Evolutionary conservation across 2,797 vertebrate species (phyloP), one percentile per base, ranked within the genome.

Genomic region (Peromyscus aztecus): DNA sequence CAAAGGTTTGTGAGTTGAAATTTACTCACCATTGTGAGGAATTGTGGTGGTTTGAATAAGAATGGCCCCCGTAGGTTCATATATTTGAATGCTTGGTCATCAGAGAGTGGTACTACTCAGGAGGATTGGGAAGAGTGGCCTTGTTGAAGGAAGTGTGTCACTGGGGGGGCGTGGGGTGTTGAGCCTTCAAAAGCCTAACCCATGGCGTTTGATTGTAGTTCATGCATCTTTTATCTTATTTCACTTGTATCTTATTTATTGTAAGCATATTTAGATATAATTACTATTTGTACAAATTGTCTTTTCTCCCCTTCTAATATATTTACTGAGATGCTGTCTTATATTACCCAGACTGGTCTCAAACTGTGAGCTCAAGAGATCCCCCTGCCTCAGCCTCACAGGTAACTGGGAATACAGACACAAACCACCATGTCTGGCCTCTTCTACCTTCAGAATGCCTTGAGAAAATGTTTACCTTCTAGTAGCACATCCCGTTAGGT

Each of bases 381-480:
- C 4, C n/a, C 69, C 52, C 77, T 82, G n/a, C 37, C 63, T 91
- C n/a, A 55, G 16, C 19, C 63, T 82, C 49, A 14, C 7, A 3
- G 37, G 37, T 34, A 81, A 69, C 27, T 71, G 49, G 55, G 14
- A 37, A n/a, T 8, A 16, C 31, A 75, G 34, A 12, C 34, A 29
- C 43, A 61, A 10, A 21, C 23, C 31, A 63, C 43, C 10, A 65
- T 37, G 24, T 34, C 43, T 75, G 71, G 21, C 11, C 55, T n/a
- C 81, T 78, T 17, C 86, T 76, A 52, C 67, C 37, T 55, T 95
- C 27, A 92, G 90, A 94, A 73, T 46, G 57, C 1, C 6, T 88
- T 82, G 71, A 94, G 29, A n/a, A 46, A 24, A 82, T 49, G 17
- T 95, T 69, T 40, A 83, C 88, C 81, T 78, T 92, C 81, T 8